These are phyloP conservation scores for Macroglossus sobrinus DNA, from an alignment of 2,113 vertebrate genomes.

Conservation along the genomic window DNA sequence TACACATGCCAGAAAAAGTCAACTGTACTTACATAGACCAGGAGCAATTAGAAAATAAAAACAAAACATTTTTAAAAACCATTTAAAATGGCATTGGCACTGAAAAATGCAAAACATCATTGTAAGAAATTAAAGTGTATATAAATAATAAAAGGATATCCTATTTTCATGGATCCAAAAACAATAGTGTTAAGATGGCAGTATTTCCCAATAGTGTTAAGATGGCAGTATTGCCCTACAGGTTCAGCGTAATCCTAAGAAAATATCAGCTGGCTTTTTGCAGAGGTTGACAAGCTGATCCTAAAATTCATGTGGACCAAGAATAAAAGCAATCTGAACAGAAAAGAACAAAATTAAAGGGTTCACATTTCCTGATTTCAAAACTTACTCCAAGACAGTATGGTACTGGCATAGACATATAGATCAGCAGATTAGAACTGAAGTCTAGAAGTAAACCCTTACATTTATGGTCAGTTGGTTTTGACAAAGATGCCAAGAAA, in stretches of 20 bases:
- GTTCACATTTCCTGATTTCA: not conserved
- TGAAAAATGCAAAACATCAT: not conserved
- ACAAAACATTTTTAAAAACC: not conserved
- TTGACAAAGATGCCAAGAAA: not conserved
- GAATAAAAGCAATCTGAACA: not conserved
- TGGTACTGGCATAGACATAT: not conserved
- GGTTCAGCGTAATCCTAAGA: not conserved
- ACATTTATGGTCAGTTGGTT: not conserved
- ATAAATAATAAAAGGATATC: not conserved
- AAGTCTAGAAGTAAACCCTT: not conserved
- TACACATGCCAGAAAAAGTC: not conserved
- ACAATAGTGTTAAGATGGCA: not conserved
- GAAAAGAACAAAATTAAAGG: not conserved
- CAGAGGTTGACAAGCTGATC: not conserved
- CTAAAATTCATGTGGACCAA: not conserved
- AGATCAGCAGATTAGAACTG: not conserved
- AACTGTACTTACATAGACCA: not conserved
- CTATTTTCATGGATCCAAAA: not conserved
- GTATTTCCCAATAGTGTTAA: not conserved
- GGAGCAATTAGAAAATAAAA: slow-evolving; percentile 18
- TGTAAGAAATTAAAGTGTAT: not conserved
- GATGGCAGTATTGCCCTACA: not conserved
- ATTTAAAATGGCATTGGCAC: not conserved
- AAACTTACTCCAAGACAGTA: not conserved
- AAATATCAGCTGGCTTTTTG: not conserved